These are phyloP conservation scores for Monopis laevigella DNA, from an alignment of 2,888 invertebrate species.

Conservation along the genomic window DNA sequence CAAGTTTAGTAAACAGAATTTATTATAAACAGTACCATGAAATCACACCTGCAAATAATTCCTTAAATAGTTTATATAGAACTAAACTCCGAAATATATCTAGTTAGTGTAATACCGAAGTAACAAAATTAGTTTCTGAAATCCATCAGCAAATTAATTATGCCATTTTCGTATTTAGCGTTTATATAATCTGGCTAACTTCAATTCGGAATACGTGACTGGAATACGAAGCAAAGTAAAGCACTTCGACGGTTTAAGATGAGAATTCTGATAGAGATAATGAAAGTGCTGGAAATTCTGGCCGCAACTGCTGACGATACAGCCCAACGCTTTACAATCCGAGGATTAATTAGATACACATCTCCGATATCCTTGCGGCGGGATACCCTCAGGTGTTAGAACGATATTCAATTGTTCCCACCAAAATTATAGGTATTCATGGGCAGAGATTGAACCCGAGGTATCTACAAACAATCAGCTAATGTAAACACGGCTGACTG, in stretches of 20 bases:
- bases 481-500: conserved; percentile 32
- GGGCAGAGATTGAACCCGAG: conserved; percentile 19
- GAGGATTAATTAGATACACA: conserved; percentile 34
- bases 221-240: conserved; percentile 5
- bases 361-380: conserved; percentile 27
- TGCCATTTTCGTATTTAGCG: no score
- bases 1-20: no score
- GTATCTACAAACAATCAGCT: conserved; percentile 41
- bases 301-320: no score
- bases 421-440: conserved; percentile 25
- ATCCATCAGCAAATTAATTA: no score
- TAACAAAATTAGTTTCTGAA: no score
- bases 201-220: conserved; percentile 10
- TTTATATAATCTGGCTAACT: neutral
- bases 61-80: no score
- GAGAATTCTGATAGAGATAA: conserved; percentile 9
- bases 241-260: conserved; percentile 7
- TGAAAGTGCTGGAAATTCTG: conserved; percentile 1
- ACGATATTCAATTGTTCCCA: conserved; percentile 39
- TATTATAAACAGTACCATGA: no score
- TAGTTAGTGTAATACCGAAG: no score
- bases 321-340: no score
- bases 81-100: no score
- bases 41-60: no score
- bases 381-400: conserved; percentile 28